Base-by-base conservation (phyloP, 2,797 vertebrate genomes). In the Dromococcyx pavoninus region DNA sequence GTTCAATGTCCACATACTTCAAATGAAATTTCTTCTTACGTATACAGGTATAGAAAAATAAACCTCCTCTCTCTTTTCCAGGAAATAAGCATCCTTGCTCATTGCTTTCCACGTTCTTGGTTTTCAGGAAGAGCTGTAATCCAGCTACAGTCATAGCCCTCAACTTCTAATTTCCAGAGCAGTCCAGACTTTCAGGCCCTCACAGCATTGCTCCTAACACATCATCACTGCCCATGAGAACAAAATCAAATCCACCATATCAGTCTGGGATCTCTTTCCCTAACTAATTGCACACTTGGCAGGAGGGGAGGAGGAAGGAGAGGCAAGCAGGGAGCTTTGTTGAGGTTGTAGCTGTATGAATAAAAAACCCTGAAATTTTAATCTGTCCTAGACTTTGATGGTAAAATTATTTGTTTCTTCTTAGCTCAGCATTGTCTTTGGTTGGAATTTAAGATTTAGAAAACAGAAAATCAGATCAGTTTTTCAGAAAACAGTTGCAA, bases 121-220 rank as follows among this genome's bases (percentile, higher is more conserved):
- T 81, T 94, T 93, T 72, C 86, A 94, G 58, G 84, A 88, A 90
- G 21, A 86, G n/a, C 33, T 22, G 13, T 39, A 93, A 78, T 61
- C 66, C 58, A 75, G 33, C 48, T 73, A 25, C 18, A 62, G n/a
- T 23, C 21, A 48, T 14, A 90, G 39, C 8, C n/a, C 51, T 48
- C 3, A 4, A 9, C 17, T 73, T 61, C 54, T 61, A 61, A 37
- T 70, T 88, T 90, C 35, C 66, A 77, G 67, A 54, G 30, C 3
- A 2, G 43, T 35, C 8, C 48, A 86, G 62, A 56, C 64, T 62
- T 71, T 73, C 51, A 75, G 41, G 30, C 8, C 23, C 27, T 58
- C 56, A 18, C 15, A 72, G 46, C 7, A 33, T 62, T 76, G 35
- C 27, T 86, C 16, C 43, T 37, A 54, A 83, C 16, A 54, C 35